Base-by-base conservation (phyloP, 1,140 invertebrate genomes). In the Xylocopa sonorina region DNA sequence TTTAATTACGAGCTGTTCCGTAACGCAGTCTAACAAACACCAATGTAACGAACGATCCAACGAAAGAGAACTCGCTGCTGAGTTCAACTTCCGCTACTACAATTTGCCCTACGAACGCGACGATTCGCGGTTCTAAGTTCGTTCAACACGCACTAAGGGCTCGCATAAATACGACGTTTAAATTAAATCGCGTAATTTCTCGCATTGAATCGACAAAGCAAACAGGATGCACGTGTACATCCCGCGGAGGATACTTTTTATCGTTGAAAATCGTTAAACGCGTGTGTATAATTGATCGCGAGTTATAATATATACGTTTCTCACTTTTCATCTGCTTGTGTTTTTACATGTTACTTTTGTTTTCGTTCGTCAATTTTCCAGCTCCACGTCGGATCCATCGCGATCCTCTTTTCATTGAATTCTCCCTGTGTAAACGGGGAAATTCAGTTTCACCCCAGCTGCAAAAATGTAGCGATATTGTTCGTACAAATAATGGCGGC, bases 141-240 rank as follows among this genome's bases (percentile, higher is more conserved):
- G 18, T 46, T 53, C 12, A 9, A n/a, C n/a, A 14, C 18, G 21
- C 0, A 10, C n/a, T 10, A 38, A 12, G 38, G 24, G 5, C 46
- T 58, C 53, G 6, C 24, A 46, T n/a, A 32, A 58, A 72, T 3
- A 21, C 12, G 38, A 3, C 53, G 18, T 72, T 58, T 72, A n/a
- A 72, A 72, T 72, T 72, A 72, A 72, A 58, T 72, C 27, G 14
- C 38, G 38, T 58, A 29, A 72, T 72, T 63, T 43, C 38, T 32
- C 38, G 14, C 7, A 7, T 7, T 53, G 38, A 21, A 51, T 68
- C 38, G 66, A 68, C 38, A 53, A 51, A 53, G 32, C 27, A 68
- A 51, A 53, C 48, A 9, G 32, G n/a, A 50, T 3, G 32, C 24
- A 24, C n/a, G 3, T 4, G n/a, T 48, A 5, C 21, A 12, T 53